phyloP scores from a whole-genome alignment of 2,888 invertebrate species.

The Stratiomys singularior region DNA sequence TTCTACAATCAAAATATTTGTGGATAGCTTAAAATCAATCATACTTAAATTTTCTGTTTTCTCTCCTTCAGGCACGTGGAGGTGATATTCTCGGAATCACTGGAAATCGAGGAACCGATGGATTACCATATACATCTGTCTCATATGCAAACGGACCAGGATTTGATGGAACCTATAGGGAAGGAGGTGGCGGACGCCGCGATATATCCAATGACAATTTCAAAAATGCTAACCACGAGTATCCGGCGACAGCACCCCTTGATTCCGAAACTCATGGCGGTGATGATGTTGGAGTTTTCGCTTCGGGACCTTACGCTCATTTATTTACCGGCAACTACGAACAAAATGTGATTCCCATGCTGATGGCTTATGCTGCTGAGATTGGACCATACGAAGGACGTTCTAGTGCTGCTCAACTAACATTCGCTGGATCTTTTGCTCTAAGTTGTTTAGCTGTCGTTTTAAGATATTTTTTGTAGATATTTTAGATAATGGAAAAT shows the following conservation, averaged over 20 bases:
- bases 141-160: slow-evolving; percentile 82
- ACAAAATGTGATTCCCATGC: slow-evolving; percentile 80
- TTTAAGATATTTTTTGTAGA: too few species aligned
- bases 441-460: too few species aligned
- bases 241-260: slow-evolving; percentile 73
- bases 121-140: slow-evolving; percentile 73
- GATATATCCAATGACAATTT: slow-evolving; percentile 55
- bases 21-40: not conserved
- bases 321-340: slow-evolving; percentile 81
- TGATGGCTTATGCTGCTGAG: slow-evolving; percentile 76
- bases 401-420: not conserved
- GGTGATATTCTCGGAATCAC: not conserved
- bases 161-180: slow-evolving; percentile 61
- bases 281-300: slow-evolving; percentile 82
- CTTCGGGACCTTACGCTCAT: slow-evolving; percentile 80
- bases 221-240: slow-evolving; percentile 60
- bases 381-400: slow-evolving; percentile 68
- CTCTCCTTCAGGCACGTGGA: not conserved
- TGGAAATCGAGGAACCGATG: slow-evolving; percentile 45
- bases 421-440: not conserved
- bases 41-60: not conserved
- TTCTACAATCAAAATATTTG: not conserved
- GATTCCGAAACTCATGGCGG: slow-evolving; percentile 76
- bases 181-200: slow-evolving; percentile 54
- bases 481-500: too few species aligned